Evolutionary conservation across 2,888 invertebrate species (phyloP).

Genomic region (Ectemnius continuus): DNA sequence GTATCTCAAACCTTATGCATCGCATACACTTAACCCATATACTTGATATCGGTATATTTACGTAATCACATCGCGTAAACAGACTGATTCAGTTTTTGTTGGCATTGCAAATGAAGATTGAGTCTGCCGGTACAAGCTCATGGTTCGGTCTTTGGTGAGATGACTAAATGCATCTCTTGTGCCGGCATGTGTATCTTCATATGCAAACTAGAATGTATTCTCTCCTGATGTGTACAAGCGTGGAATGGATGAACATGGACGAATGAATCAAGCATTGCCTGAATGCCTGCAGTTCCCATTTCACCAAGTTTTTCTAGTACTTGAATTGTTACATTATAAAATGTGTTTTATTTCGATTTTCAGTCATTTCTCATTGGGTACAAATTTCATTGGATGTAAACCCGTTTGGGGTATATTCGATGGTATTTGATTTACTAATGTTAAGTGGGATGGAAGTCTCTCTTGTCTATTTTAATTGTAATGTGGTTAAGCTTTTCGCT

Average conservation of each 20-base stretch:
- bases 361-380: too few species aligned
- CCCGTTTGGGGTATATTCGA: too few species aligned
- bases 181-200: not conserved
- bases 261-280: too few species aligned
- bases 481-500: not conserved
- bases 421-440: too few species aligned
- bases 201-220: constrained; percentile 11
- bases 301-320: too few species aligned
- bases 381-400: too few species aligned
- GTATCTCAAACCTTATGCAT: not conserved
- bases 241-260: too few species aligned
- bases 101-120: constrained; percentile 19
- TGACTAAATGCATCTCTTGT: constrained; percentile 7
- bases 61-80: not conserved
- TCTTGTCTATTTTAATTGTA: not conserved
- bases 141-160: constrained; percentile 44
- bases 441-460: too few species aligned
- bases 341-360: too few species aligned
- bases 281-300: too few species aligned
- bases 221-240: too few species aligned
- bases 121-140: not conserved
- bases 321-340: too few species aligned
- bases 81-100: not conserved
- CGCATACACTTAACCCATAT: constrained; percentile 10
- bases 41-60: constrained; percentile 7